phyloP scores from a whole-genome alignment of 2,888 invertebrate species.

The Synanthedon tipuliformis region DNA sequence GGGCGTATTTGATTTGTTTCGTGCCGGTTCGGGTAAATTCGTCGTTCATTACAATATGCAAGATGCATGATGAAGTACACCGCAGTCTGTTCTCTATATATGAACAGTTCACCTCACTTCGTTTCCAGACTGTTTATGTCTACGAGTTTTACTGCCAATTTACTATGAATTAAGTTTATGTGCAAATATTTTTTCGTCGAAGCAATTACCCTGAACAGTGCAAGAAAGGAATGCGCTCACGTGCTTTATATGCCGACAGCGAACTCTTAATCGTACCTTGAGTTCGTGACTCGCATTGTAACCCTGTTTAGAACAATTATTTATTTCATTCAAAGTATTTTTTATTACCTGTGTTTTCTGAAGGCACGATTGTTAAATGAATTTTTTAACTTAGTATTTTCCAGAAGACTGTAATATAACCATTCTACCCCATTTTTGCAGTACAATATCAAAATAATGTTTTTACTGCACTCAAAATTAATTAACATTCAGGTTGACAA shows the following conservation, averaged over 20 bases:
- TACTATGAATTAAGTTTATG: constrained; percentile 25
- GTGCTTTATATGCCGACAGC: constrained; percentile 49
- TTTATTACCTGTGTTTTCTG: constrained; percentile 10
- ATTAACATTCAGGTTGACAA: no score
- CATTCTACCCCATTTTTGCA: no score
- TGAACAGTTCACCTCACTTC: not conserved
- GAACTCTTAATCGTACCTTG: constrained; percentile 50
- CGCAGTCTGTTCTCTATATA: not conserved
- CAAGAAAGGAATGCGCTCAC: constrained; percentile 35
- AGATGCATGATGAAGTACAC: not conserved
- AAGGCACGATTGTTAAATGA: not conserved
- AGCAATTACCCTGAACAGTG: constrained; percentile 31
- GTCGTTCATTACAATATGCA: not conserved
- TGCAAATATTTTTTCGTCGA: constrained; percentile 25
- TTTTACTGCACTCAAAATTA: no score
- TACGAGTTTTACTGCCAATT: not conserved
- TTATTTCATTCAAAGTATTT: not conserved
- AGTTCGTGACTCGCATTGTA: constrained; percentile 48
- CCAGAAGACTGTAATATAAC: not conserved
- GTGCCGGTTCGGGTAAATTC: constrained; percentile 2
- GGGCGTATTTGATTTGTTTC: constrained; percentile 21
- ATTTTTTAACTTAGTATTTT: not conserved
- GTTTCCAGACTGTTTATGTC: not conserved
- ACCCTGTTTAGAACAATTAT: constrained; percentile 19
- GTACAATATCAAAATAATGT: no score